A percentile compares a stretch with the other conserved stretches of the same genome.
These are phyloP conservation scores for Nasonia giraulti DNA, from an alignment of 1,140 invertebrate species.

Conservation along the genomic window DNA sequence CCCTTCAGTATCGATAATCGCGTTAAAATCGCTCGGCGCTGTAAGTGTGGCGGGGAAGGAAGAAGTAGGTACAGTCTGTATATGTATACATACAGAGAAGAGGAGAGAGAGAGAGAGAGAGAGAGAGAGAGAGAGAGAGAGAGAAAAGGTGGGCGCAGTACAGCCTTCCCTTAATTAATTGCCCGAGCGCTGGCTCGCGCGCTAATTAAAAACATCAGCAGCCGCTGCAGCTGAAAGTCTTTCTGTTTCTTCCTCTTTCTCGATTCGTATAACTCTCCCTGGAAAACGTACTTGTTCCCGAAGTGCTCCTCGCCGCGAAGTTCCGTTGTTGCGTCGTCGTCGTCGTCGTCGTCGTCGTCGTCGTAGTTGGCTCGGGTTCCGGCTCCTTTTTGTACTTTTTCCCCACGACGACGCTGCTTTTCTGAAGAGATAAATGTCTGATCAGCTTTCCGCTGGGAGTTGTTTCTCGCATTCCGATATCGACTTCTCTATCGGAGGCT, in stretches of 20 bases:
- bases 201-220: conserved; percentile 55
- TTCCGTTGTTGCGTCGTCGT: too few relatives aligned
- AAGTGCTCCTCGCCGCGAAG: too few relatives aligned
- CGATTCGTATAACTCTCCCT: conserved; percentile 3
- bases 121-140: not conserved
- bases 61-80: not conserved
- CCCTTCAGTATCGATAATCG: not conserved
- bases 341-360: conserved; percentile 46
- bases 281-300: conserved; percentile 64
- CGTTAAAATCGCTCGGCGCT: not conserved
- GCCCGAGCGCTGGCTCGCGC: not conserved
- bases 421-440: conserved; percentile 33
- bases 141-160: not conserved
- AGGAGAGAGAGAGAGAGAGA: not conserved
- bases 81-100: not conserved
- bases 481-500: not conserved
- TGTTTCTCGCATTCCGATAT: conserved; percentile 19
- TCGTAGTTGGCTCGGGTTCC: conserved; percentile 49
- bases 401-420: not conserved
- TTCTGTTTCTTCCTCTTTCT: conserved; percentile 19
- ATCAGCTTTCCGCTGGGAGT: not conserved
- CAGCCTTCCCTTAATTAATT: conserved; percentile 19
- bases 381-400: conserved; percentile 58
- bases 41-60: not conserved
- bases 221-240: not conserved